Evolutionary conservation across 2,888 invertebrate species (phyloP).

Genomic region (Archaeoteleia sp.): DNA sequence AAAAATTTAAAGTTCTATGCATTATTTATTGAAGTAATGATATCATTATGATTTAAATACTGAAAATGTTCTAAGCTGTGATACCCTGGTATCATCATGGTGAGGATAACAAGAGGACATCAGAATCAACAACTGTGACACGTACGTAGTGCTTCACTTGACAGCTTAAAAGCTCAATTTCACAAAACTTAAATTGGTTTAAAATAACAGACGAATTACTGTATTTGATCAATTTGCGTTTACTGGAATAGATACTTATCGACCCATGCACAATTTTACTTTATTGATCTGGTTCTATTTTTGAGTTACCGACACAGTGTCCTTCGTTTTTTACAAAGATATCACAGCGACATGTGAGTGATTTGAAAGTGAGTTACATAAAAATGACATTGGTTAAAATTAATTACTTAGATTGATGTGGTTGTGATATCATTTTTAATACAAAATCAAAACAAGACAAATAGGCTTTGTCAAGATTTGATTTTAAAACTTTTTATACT

Average conservation of each 20-base stretch:
- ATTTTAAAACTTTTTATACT: too few species aligned
- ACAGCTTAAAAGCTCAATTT: not conserved
- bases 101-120: slow-evolving; percentile 12
- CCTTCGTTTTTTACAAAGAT: slow-evolving; percentile 5
- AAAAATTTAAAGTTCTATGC: too few species aligned
- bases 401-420: too few species aligned
- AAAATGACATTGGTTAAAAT: too few species aligned
- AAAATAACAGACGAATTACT: not conserved
- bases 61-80: slow-evolving; percentile 1
- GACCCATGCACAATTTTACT: slow-evolving; percentile 6
- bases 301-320: slow-evolving; percentile 4
- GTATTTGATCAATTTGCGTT: not conserved
- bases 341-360: slow-evolving; percentile 1
- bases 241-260: not conserved
- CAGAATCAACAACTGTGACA: slow-evolving; percentile 14
- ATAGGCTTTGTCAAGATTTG: too few species aligned
- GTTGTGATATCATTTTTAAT: too few species aligned
- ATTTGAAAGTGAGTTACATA: too few species aligned
- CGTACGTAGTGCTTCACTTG: slow-evolving; percentile 10
- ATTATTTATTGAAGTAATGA: too few species aligned
- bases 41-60: too few species aligned
- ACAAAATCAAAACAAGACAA: too few species aligned
- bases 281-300: slow-evolving; percentile 20
- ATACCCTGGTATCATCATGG: slow-evolving; percentile 14
- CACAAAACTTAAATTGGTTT: not conserved